Base-by-base conservation (phyloP, 2,888 invertebrate genomes). In the Campoplex nolae region DNA sequence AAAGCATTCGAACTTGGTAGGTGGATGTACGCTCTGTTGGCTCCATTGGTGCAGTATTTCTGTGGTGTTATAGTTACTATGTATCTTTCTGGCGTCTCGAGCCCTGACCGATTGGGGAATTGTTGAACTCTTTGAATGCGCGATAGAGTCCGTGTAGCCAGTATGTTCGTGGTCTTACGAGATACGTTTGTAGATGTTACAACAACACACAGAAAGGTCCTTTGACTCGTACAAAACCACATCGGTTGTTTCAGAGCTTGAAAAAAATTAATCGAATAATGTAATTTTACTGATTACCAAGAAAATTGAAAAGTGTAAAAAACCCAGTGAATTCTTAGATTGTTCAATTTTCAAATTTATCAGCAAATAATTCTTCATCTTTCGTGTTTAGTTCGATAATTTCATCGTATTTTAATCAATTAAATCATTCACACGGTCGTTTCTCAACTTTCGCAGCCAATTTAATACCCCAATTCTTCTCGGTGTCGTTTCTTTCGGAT, bases 101-200 rank as follows among this genome's bases (percentile, higher is more conserved):
- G 65, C 78, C 54, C 9, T 65, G n/a, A 54, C 70, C 70, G 51
- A 83, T 76, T 54, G 70, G 68, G 71, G 54, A 79, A 79, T 79
- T 75, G 70, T 58, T 78, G 45, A 70, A 62, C 68, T 58, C 35
- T 82, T n/a, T 54, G 73, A 62, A 79, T 62, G n/a, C 56, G 9
- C 32, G 32, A 62, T 62, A 58, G 51, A 62, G 78, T 45, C 13
- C 6, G 38, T 35, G 56, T n/a, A 82, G 70, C 75, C 78, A 79
- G 79, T 79, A 75, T 79, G 71, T 83, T 83, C 79, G 86, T 32
- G 79, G 83, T 86, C 83, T 71, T 71, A n/a, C 56, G 75, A 83
- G 82, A 85, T 62, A 32, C 78, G 70, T 70, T 51, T 18, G 51
- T 83, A 65, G 45, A 23, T 70, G 68, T 67, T 70, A 56, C 75